These are phyloP conservation scores for Akabosia matsudoensis DNA, from an alignment of 1,140 invertebrate species.

Conservation along the genomic window DNA sequence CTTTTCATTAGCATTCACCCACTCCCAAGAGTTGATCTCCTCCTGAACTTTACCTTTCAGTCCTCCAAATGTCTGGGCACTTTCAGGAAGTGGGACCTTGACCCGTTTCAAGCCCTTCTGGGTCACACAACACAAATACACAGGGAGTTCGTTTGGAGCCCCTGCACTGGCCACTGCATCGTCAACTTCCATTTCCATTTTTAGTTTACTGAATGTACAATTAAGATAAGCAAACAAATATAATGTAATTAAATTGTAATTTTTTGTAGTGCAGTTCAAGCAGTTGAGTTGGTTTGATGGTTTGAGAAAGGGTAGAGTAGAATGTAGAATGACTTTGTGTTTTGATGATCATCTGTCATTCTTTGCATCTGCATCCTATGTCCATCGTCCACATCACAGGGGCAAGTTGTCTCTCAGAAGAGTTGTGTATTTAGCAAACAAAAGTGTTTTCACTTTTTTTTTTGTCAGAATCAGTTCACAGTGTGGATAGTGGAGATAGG, in stretches of 20 bases:
- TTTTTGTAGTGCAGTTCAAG: neutral
- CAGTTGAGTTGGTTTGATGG: neutral
- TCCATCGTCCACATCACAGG: too few relatives aligned
- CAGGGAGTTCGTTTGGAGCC: neutral
- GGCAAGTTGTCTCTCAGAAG: too few relatives aligned
- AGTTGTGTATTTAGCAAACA: too few relatives aligned
- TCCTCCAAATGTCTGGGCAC: neutral
- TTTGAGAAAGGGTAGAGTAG: neutral
- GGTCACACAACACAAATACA: neutral
- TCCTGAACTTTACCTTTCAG: neutral
- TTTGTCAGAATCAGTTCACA: too few relatives aligned
- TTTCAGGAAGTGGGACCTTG: neutral
- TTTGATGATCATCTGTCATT: too few relatives aligned
- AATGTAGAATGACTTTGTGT: too few relatives aligned
- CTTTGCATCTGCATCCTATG: too few relatives aligned
- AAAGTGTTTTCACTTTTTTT: too few relatives aligned
- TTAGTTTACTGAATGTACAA: neutral
- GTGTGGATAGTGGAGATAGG: too few relatives aligned
- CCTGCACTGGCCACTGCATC: neutral
- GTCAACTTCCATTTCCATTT: constrained; percentile 9
- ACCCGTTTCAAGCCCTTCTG: neutral
- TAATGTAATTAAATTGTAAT: neutral
- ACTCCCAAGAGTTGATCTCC: neutral
- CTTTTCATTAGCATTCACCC: neutral
- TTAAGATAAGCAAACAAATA: neutral